Evolutionary conservation across 2,113 vertebrate genomes (phyloP).

Genomic region (Peromyscus polionotus): DNA sequence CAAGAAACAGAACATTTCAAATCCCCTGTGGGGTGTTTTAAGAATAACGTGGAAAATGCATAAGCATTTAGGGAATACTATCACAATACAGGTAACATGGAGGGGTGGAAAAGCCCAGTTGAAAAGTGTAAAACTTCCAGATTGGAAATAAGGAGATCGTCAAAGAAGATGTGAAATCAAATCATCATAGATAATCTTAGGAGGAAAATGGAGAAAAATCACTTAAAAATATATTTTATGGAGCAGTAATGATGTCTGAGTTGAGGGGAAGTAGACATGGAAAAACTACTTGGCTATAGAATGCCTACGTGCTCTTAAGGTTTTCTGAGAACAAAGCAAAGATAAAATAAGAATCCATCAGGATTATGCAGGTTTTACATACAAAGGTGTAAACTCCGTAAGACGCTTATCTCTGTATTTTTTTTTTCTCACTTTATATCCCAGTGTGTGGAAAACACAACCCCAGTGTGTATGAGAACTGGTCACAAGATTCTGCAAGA

Average conservation of each 20-base stretch:
- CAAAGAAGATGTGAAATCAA: background rate
- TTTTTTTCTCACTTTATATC: background rate
- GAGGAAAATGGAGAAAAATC: conserved; percentile 8
- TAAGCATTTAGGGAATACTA: background rate
- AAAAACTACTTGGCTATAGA: background rate
- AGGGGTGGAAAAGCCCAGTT: background rate
- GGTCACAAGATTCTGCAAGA: background rate
- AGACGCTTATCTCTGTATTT: background rate
- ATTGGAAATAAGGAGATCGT: background rate
- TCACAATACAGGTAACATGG: background rate
- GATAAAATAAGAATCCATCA: background rate
- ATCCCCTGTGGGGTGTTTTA: background rate
- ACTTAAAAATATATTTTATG: background rate
- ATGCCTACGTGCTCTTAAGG: background rate
- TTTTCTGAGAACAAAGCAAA: conserved; percentile 2
- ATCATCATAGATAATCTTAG: conserved; percentile 5
- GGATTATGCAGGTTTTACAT: background rate
- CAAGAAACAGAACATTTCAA: conserved; percentile 26
- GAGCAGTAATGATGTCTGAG: background rate
- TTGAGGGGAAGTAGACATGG: background rate
- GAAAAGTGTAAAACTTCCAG: background rate
- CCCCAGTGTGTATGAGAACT: background rate
- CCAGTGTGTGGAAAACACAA: background rate
- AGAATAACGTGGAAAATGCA: background rate
- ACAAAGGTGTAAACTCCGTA: background rate